Evolutionary conservation across 2,797 vertebrate genomes (phyloP).

Genomic region (Pseudochaenichthys georgianus): DNA sequence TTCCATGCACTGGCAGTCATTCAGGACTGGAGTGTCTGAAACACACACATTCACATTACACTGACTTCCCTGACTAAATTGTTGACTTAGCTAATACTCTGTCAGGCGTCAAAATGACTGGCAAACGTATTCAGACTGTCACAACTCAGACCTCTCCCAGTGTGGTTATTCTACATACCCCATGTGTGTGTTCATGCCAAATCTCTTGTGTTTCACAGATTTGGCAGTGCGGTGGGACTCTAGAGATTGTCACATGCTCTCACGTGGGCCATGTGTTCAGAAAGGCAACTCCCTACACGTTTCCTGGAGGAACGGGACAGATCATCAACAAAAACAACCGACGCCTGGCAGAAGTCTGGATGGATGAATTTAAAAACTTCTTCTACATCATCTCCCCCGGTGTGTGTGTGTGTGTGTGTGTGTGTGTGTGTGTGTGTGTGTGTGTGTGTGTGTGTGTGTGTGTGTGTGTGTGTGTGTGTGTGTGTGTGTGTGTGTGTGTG

Average conservation of each 20-base stretch:
- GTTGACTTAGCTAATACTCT: conserved; percentile 48
- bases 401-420: conserved; percentile 81
- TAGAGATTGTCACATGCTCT: conserved; percentile 98
- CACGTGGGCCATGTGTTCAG: conserved; percentile 99
- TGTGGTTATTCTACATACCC: neutral
- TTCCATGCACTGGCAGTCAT: conserved; percentile 42
- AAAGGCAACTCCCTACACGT: conserved; percentile 98
- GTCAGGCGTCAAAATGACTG: conserved; percentile 41
- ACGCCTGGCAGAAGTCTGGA: conserved; percentile 98
- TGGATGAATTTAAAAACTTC: conserved; percentile 99
- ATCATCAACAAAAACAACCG: conserved; percentile 99
- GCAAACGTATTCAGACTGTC: conserved; percentile 43
- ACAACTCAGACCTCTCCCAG: conserved; percentile 44
- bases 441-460: too few relatives aligned
- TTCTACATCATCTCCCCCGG: conserved; percentile 99
- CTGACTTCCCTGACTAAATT: conserved; percentile 44
- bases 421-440: too few relatives aligned
- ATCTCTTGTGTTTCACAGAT: conserved; percentile 84
- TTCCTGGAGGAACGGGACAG: conserved; percentile 97
- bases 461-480: conserved; percentile 8
- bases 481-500: too few relatives aligned
- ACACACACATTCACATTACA: conserved; percentile 16
- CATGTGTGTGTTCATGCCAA: conserved; percentile 5
- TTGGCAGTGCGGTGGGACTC: conserved; percentile 97
- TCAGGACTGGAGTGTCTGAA: conserved; percentile 43